Base-by-base conservation (phyloP, 2,888 invertebrate species). In the Patella ulyssiponensis region DNA sequence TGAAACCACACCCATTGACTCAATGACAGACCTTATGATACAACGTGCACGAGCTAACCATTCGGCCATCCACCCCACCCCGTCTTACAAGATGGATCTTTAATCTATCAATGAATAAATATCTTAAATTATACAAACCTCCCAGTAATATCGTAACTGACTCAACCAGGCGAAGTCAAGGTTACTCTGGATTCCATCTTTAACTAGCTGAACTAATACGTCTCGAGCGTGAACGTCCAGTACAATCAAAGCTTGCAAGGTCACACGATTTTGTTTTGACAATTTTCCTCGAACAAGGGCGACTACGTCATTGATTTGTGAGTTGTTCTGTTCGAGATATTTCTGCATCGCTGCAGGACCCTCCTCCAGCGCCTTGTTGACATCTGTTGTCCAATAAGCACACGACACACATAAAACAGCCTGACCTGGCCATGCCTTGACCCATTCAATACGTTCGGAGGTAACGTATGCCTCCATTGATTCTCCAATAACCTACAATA, bases 261-360 rank as follows among this genome's bases (percentile, higher is more conserved):
- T 92, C 11, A 90, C 90, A 77, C 92, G 87, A 81, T 92, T 92
- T 87, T 92, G 92, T 83, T 91, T 91, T 69, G 91, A 90, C 56
- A 92, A 86, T 73, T 92, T 90, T 12, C 92, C 92, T 80, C 92
- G 94, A 1, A 98, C 97, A 79, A 97, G 93, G 85, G 95, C 94
- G 0, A 98, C 96, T 85, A 97, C 95, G 87, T 95, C 95, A 44
- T 94, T 94, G 81, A 97, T 96, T 92, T 97, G 96, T 33, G 89
- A 88, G 84, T 95, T 96, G 89, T 95, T 96, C 80, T 94, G 93
- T 27, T 94, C 93, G 86, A 96, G 93, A 90, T 96, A 97, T 0
- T 87, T 92, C 88, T 80, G 92, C 91, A 93, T 95, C 92, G 72
- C 89, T 23, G 77, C 75, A 3, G 82, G 83, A 3, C 91, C 91